phyloP scores from a whole-genome alignment of 2,797 vertebrate genomes.

The Anabacerthia variegaticeps region DNA sequence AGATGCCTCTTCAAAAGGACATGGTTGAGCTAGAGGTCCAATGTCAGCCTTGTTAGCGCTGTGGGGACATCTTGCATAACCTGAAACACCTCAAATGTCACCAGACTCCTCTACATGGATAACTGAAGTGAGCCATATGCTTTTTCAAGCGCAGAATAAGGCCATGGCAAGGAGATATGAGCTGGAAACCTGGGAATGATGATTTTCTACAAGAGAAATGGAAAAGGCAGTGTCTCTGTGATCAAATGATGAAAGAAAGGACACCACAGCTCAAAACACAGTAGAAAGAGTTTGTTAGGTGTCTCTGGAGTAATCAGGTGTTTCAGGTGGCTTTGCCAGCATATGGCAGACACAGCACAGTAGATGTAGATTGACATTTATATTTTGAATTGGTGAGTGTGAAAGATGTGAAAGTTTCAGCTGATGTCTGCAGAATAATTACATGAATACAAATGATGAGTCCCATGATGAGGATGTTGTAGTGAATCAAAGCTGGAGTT shows the following conservation, averaged over 20 bases:
- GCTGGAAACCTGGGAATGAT: background rate
- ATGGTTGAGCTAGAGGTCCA: background rate
- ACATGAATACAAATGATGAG: background rate
- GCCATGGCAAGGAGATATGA: background rate
- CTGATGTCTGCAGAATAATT: background rate
- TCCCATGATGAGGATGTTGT: background rate
- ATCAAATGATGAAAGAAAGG: background rate
- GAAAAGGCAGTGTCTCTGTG: background rate
- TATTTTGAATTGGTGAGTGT: background rate
- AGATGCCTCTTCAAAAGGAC: background rate
- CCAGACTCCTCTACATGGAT: background rate
- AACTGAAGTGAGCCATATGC: background rate
- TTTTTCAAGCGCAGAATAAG: background rate
- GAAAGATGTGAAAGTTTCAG: background rate
- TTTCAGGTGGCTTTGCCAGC: background rate
- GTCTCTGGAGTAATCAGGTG: background rate
- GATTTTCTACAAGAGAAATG: background rate
- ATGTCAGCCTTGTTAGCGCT: background rate
- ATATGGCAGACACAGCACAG: fast-evolving
- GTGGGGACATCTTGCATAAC: fast-evolving
- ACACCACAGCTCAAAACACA: background rate
- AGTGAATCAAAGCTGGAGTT: background rate
- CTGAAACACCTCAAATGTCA: background rate
- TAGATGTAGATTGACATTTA: background rate
- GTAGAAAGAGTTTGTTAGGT: background rate